phyloP scores from a whole-genome alignment of 2,113 vertebrate genomes.

The Carlito syrichta region DNA sequence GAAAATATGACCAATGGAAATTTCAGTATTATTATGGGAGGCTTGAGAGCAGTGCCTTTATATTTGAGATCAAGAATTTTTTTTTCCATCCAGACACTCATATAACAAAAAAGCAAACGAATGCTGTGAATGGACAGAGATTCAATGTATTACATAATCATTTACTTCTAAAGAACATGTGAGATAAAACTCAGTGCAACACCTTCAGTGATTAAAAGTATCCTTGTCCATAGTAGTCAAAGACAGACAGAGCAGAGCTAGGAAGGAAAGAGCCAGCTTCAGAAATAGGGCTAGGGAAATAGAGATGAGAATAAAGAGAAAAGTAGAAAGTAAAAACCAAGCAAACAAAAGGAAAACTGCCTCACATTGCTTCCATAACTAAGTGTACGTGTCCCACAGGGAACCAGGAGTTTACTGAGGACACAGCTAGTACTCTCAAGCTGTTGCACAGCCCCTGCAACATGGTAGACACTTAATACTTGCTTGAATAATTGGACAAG shows the following conservation, averaged over 20 bases:
- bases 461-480: rapidly evolving
- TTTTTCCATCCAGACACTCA: not conserved
- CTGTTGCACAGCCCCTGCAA: not conserved
- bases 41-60: rapidly evolving
- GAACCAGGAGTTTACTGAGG: too few species aligned
- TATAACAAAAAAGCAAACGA: not conserved
- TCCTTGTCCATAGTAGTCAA: rapidly evolving
- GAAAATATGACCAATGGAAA: not conserved
- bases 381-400: rapidly evolving
- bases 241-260: not conserved
- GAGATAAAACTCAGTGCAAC: rapidly evolving
- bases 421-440: not conserved
- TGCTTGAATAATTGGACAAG: not conserved
- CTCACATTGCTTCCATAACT: rapidly evolving
- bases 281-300: rapidly evolving
- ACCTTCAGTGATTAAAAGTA: rapidly evolving
- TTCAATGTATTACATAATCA: rapidly evolving
- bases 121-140: too few species aligned
- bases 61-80: not conserved
- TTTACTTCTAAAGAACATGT: not conserved
- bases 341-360: not conserved
- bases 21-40: not conserved
- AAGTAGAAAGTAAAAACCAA: not conserved
- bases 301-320: too few species aligned
- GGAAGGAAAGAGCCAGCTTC: not conserved